Evolutionary conservation across 2,888 invertebrate species (phyloP), one percentile per base, ranked within the genome.

Genomic region (Kryphioiulus occultus): DNA sequence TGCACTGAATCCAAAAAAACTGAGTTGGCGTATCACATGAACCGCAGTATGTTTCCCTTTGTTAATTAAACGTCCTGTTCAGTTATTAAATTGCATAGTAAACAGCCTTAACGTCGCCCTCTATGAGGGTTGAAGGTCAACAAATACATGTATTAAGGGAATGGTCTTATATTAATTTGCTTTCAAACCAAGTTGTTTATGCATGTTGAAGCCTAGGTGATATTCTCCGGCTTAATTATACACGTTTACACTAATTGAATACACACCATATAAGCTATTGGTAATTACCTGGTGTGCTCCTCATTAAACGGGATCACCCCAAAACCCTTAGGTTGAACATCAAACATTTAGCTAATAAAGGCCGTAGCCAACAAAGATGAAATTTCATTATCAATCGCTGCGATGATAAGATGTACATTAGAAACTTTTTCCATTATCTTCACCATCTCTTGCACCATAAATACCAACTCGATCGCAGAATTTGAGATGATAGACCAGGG

Each of bases 181-280:
- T 59, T 59, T 59, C 59, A 22, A 59, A 59, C 22, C 59, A 59
- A 59, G 22, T 1, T 59, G 59, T 7, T 59, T 59, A 59, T 22
- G 59, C 59, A 59, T 19, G 19, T 19, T 19, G 59, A 59, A 59
- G 59, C 22, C 59, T 9, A 19, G 53, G 53, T 53, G 53, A 19
- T 59, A 59, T 59, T 59, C 22, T 53, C 59, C 19, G 22, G 59
- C 59, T 59, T 59, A 59, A 59, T 59, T 59, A 59, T 59, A 59
- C 59, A 59, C 22, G 59, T 59, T 59, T 59, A 59, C 59, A 59
- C 59, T 59, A 59, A 59, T 59, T 59, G 59, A 22, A 59, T 59
- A 22, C 22, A 22, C 59, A 22, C 59, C 59, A 59, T 22, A 22
- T 22, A 59, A 3, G 22, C 22, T 59, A 22, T 59, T 22, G 59